These are phyloP conservation scores for Drosophila nigromelanica DNA, from an alignment of 1,140 invertebrate genomes.

Conservation along the genomic window DNA sequence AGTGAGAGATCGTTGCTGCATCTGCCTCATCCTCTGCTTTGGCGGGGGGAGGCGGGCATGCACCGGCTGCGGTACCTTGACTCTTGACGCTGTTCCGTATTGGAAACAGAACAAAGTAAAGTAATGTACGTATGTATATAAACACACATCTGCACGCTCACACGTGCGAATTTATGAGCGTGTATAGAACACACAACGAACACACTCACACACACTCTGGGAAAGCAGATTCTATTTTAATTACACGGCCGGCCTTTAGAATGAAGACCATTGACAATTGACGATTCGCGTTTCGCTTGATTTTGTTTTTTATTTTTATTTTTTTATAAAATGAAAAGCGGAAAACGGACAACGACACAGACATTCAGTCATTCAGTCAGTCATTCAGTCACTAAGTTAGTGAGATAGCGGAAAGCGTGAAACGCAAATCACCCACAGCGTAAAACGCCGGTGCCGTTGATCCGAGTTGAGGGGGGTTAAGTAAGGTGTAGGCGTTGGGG, in stretches of 20 bases:
- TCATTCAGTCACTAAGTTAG: background rate
- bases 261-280: slow-evolving; percentile 63
- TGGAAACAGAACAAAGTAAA: slow-evolving; percentile 36
- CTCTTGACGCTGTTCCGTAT: slow-evolving; percentile 69
- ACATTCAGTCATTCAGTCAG: slow-evolving; percentile 26
- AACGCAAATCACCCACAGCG: slow-evolving; percentile 66
- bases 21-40: background rate
- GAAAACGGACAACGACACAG: slow-evolving; percentile 60
- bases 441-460: slow-evolving; percentile 28
- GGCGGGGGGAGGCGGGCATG: background rate
- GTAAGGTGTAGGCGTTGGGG: background rate
- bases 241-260: slow-evolving; percentile 71
- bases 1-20: slow-evolving; percentile 48
- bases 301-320: slow-evolving; percentile 18
- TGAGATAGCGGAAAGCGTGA: slow-evolving; percentile 39
- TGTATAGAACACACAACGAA: slow-evolving; percentile 8
- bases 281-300: slow-evolving; percentile 53
- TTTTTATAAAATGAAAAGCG: slow-evolving; percentile 51
- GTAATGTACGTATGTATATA: slow-evolving; percentile 13
- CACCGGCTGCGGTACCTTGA: slow-evolving; percentile 52
- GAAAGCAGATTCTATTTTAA: slow-evolving; percentile 66
- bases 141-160: slow-evolving; percentile 1
- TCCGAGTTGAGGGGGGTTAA: slow-evolving; percentile 17
- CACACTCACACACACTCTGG: slow-evolving; percentile 11
- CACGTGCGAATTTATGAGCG: background rate